phyloP scores from a whole-genome alignment of 2,888 invertebrate genomes.

The Oscheius sp. region DNA sequence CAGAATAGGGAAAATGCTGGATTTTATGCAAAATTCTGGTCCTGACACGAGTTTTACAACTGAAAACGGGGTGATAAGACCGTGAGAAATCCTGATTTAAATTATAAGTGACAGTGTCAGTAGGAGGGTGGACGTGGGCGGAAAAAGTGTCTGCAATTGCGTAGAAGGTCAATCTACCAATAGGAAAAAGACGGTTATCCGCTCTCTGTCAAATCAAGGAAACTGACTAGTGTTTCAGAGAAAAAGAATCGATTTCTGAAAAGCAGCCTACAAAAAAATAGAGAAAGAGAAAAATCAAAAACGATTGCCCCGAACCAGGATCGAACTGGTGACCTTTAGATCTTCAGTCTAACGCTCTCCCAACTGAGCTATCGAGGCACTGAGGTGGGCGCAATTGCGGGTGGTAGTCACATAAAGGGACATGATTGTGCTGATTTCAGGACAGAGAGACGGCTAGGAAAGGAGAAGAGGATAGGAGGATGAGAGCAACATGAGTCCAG shows the following conservation, averaged over 20 bases:
- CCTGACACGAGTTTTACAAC: no score
- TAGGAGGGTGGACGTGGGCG: neutral
- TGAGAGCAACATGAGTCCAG: no score
- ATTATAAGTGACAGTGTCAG: neutral
- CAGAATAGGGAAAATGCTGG: no score
- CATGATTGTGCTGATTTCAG: no score
- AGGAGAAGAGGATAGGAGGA: no score
- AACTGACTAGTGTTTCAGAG: no score
- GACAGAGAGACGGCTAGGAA: no score
- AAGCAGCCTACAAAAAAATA: no score
- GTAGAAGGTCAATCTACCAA: neutral
- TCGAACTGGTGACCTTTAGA: slow-evolving; percentile 69
- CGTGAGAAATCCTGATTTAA: neutral
- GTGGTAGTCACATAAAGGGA: no score
- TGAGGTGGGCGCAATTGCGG: slow-evolving; percentile 45
- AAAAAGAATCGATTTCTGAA: no score
- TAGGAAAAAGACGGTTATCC: neutral
- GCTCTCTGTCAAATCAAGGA: neutral
- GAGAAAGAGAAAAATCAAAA: slow-evolving; percentile 2
- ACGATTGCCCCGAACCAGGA: slow-evolving; percentile 60
- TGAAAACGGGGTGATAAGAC: neutral
- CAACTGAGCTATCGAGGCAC: slow-evolving; percentile 60
- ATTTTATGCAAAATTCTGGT: no score
- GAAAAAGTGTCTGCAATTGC: neutral
- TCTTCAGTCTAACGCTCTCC: slow-evolving; percentile 71